Base-by-base conservation (phyloP, 2,888 invertebrate genomes). In the Cheilosia scutellata region DNA sequence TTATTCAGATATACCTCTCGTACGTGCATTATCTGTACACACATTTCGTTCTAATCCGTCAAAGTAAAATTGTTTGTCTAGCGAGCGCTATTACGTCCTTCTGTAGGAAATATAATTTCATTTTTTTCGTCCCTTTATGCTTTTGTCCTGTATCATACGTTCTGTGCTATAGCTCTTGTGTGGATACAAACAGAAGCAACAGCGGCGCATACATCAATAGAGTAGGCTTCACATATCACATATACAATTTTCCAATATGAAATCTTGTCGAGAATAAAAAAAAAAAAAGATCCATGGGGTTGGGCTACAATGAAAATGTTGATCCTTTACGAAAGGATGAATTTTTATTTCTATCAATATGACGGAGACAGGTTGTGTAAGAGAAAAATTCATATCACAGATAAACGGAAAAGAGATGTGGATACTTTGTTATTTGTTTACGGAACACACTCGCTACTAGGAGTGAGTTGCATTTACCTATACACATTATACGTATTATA, bases 41-140 rank as follows among this genome's bases (percentile, higher is more conserved):
- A 74, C 57, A 70, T 70, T 78, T 72, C 42, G 57, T 74, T 83
- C 70, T 86, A 86, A 86, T 86, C 86, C 77, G 68, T 78, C 82
- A 80, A 77, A 86, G 72, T 70, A 65, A 83, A 71, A 71, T 63
- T 70, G 58, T 51, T 65, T 70, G 51, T 37, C 49, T 65, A 55
- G 53, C 63, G 55, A 47, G 40, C 37, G 20, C 53, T 49, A 40
- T 49, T 55, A 55, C 63, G 29, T 74, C 13, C 51, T 42, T n/a
- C 4, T 55, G 29, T 44, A 29, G 16, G 27, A 47, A 57, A 49
- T 65, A 40, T 65, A 40, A 62, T 68, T 62, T 55, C 33, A 44
- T 60, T 76, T 63, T 58, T 70, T 33, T n/a, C 13, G 13, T 53
- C 37, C 16, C 42, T 31, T 16, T 63, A 55, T 65, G 63, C 51